Percentiles rank a stretch among this genome's conserved stretches.
Evolutionary conservation across 1,140 invertebrate species (phyloP).

Genomic region (Drosophila arizonae): DNA sequence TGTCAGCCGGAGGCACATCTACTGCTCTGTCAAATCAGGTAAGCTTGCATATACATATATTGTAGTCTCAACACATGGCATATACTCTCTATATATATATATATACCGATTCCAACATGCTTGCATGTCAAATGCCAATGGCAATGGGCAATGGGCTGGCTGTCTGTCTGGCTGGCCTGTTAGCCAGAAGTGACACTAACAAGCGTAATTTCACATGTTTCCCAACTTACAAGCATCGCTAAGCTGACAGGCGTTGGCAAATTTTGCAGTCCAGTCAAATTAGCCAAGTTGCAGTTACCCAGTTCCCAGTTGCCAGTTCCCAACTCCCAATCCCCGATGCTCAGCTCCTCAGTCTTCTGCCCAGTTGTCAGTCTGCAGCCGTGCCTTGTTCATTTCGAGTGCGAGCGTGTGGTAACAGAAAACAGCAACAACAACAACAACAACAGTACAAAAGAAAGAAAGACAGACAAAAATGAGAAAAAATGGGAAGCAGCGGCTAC

Average conservation of each 20-base stretch:
- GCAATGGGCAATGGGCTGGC: conserved; percentile 8
- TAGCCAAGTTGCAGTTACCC: conserved; percentile 67
- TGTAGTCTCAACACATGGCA: too few species aligned
- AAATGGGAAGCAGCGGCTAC: conserved; percentile 50
- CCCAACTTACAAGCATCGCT: conserved; percentile 54
- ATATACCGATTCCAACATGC: not conserved
- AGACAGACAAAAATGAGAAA: conserved; percentile 38
- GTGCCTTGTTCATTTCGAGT: conserved; percentile 12
- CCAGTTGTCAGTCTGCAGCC: conserved; percentile 1
- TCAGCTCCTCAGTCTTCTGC: not conserved
- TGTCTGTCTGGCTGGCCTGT: conserved; percentile 34
- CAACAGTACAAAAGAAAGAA: conserved; percentile 39
- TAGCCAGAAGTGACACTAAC: conserved; percentile 81
- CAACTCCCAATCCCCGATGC: not conserved
- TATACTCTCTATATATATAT: not conserved
- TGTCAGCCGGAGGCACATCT: conserved; percentile 96
- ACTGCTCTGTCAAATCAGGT: conserved; percentile 99
- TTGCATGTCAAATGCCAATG: conserved; percentile 26
- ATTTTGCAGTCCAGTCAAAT: conserved; percentile 67
- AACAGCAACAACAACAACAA: conserved; percentile 15
- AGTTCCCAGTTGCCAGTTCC: conserved; percentile 1
- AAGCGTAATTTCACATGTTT: conserved; percentile 81
- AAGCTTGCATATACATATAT: conserved; percentile 69
- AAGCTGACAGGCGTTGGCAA: conserved; percentile 82
- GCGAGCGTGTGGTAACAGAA: conserved; percentile 24